Percentiles rank a stretch among this genome's conserved stretches.
Evolutionary conservation across 2,888 invertebrate genomes (phyloP).

Genomic region (Synergus laeviventris): DNA sequence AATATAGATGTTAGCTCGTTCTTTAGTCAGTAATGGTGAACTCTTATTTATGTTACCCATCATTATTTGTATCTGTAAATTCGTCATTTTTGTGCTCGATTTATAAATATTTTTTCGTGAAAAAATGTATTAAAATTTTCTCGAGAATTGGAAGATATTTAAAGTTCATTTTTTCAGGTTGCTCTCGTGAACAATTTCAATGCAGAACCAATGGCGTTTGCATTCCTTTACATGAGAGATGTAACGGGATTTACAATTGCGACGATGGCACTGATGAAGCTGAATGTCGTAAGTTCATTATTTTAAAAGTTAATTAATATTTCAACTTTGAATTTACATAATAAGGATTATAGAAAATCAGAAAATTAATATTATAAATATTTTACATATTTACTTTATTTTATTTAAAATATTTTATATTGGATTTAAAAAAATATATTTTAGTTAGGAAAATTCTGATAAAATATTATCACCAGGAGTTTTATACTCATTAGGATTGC

Average conservation of each 20-base stretch:
- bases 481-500: too few species aligned
- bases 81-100: constrained; percentile 41
- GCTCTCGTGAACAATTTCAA: constrained; percentile 81
- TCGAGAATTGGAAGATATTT: constrained; percentile 15
- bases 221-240: constrained; percentile 74
- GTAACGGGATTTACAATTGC: constrained; percentile 76
- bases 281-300: constrained; percentile 63
- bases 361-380: too few species aligned
- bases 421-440: too few species aligned
- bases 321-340: too few species aligned
- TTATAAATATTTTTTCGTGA: constrained; percentile 25
- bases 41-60: constrained; percentile 42
- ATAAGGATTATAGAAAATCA: too few species aligned
- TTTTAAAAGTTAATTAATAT: background rate
- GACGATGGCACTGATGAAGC: constrained; percentile 76
- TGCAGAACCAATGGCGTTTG: constrained; percentile 83
- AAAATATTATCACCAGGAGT: too few species aligned
- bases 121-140: constrained; percentile 1
- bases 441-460: too few species aligned
- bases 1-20: constrained; percentile 45
- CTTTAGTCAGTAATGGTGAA: constrained; percentile 45
- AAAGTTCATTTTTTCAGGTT: constrained; percentile 77
- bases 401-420: too few species aligned
- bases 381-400: too few species aligned
- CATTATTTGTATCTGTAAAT: constrained; percentile 41